These are phyloP conservation scores for Acheta domesticus DNA, from an alignment of 2,888 invertebrate species.

Conservation along the genomic window DNA sequence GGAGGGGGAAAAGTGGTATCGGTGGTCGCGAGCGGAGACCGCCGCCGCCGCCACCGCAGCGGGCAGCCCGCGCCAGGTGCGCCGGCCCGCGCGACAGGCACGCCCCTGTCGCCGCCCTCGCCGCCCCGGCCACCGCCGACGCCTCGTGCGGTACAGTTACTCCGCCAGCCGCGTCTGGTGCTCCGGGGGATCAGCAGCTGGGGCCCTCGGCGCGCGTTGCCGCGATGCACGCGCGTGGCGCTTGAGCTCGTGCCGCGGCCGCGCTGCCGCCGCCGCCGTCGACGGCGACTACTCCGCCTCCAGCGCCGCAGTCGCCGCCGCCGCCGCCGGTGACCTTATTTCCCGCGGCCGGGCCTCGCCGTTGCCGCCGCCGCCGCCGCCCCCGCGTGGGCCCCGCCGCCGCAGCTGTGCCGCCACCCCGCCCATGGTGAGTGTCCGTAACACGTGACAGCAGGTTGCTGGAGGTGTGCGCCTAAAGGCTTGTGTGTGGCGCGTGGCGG, in stretches of 20 bases:
- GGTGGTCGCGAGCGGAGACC: no score
- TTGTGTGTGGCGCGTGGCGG: background rate
- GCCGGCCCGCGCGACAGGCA: background rate
- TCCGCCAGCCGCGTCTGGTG: background rate
- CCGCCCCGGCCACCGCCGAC: background rate
- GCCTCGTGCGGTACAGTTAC: background rate
- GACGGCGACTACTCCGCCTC: background rate
- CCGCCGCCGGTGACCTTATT: slow-evolving; percentile 7
- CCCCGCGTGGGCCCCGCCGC: background rate
- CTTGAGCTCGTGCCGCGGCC: background rate
- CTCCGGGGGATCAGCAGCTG: no score
- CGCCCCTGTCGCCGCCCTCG: background rate
- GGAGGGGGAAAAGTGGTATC: no score
- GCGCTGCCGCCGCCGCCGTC: no score
- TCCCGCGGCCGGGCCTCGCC: slow-evolving; percentile 1
- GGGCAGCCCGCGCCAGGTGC: background rate
- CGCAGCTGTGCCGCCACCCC: background rate
- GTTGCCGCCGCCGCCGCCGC: background rate
- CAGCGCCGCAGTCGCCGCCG: background rate
- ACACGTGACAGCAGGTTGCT: background rate
- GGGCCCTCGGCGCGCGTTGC: background rate
- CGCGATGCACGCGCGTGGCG: background rate
- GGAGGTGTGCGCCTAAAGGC: background rate
- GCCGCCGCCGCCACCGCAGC: background rate
- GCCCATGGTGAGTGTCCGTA: background rate